Evolutionary conservation across 1,140 invertebrate genomes (phyloP), one percentile per base, ranked within the genome.

Genomic region (Hydropsyche tenuis): DNA sequence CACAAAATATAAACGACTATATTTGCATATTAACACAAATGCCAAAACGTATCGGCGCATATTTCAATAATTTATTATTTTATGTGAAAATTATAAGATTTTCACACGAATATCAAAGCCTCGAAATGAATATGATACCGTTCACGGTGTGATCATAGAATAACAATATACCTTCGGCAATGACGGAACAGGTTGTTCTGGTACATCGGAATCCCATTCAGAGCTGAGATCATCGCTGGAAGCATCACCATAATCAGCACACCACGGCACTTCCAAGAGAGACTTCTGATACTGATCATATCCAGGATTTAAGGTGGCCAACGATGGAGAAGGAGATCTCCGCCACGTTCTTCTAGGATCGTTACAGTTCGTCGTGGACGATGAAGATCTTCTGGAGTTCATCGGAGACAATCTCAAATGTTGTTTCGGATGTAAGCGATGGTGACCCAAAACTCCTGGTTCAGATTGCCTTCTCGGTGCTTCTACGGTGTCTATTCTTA

Each of bases 221-320:
- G 93, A 94, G 80, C 92, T 93, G 11, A 96, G 87, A 84, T 96
- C 94, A 81, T 96, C 93, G 79, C 91, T 93, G 73, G 92, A 94
- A 12, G 92, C 90, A 80, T 95, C 93, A 7, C 92, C 92, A 81
- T 92, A 95, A 78, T 95, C 94, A 43, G 89, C 81, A 37, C 81
- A 83, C 85, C 86, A 88, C 0, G 92, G 92, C 48, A 94, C 91
- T 79, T 91, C 88, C 51, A 94, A 80, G n/a, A 94, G 81, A 16
- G 88, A 90, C 74, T 88, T 89, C 76, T 91, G 87, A 85, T 94
- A 94, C 79, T 93, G 91, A 72, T 92, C 91, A 78, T 95, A 95
- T 1, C 93, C 93, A 11, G 85, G 86, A 6, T 85, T 86, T 60
- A 84, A 69, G 0, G 80, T 83, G 4, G 85, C 79, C 0, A 82